A percentile compares a stretch with the other conserved stretches of the same genome.
phyloP scores from a whole-genome alignment of 37 sponge, comb jelly and placozoan species.

The Diacarnus erythraeanus region DNA sequence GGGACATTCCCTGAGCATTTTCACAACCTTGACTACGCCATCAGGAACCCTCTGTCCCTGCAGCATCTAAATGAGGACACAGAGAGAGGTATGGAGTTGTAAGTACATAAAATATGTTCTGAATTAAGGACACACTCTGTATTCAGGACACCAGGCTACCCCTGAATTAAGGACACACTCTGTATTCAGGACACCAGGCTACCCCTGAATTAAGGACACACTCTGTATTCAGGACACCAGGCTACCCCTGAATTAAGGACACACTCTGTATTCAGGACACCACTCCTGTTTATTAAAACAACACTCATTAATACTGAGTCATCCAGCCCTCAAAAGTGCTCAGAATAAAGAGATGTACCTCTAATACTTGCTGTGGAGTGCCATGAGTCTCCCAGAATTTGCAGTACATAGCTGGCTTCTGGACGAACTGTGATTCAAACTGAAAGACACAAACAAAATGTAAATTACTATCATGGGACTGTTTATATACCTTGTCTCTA shows the following conservation, averaged over 20 bases:
- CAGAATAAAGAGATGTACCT: conserved; percentile 40
- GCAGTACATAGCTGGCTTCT: conserved; percentile 79
- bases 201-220: too few relatives aligned
- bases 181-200: too few relatives aligned
- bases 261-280: too few relatives aligned
- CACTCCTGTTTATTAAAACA: too few relatives aligned
- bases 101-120: too few relatives aligned
- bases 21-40: conserved; percentile 64
- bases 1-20: conserved; percentile 56
- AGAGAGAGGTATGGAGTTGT: not conserved
- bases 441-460: not conserved
- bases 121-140: too few relatives aligned
- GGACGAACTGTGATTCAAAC: conserved; percentile 81
- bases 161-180: too few relatives aligned
- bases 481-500: conserved; percentile 81
- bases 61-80: conserved; percentile 6
- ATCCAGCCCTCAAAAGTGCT: not conserved
- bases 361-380: conserved; percentile 37
- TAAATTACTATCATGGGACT: not conserved
- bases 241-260: too few relatives aligned
- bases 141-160: too few relatives aligned
- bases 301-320: too few relatives aligned
- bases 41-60: conserved; percentile 28
- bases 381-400: conserved; percentile 81
- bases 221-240: too few relatives aligned